Base-by-base conservation (phyloP, 2,113 vertebrate genomes). In the Catharus fuscescens region DNA sequence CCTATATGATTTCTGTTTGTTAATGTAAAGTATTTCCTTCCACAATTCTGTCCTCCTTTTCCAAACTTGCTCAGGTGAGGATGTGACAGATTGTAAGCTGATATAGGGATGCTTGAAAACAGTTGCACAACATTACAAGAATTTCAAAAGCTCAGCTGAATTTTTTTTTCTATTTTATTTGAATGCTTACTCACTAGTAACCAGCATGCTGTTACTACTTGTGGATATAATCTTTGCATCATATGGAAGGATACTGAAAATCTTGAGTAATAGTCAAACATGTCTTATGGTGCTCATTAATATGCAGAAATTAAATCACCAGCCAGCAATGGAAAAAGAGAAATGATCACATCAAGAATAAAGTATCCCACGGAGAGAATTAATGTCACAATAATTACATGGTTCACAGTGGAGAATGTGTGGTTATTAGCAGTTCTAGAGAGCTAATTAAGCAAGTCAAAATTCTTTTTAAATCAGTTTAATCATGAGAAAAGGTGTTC, bases 361-460 rank as follows among this genome's bases (percentile, higher is more conserved):
- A 96, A 94, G 86, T 94, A 95, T 95, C 93, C 94, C 93, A 96
- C 81, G 34, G 95, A 98, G 95, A 97, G 93, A 97, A 98, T 93
- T 97, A 97, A 97, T 97, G 96, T 97, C 97, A 97, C 82, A 97
- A 97, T 97, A 98, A 98, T 98, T 98, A 97, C 93, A 95, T 96
- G 95, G 96, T 97, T 97, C 97, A 96, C 79, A 90, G 94, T 97
- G 72, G 96, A 96, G 90, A 80, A 93, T 97, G 36, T 97, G 88
- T 94, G 86, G 80, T 97, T 97, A 97, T 98, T 98, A 98, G 89
- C 69, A 96, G 92, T 95, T 96, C 91, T 96, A 93, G 96, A 92
- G 87, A 92, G 94, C 94, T 98, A 97, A 98, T 98, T 97, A 98
- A 98, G 80, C 73, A 92, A 98, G 95, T 97, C 80, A 96, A 97